Percentiles rank a stretch among this genome's conserved stretches.
Conservation (phyloP, 2,888 invertebrate genomes). For the Trichogramma evanescens region DNA sequence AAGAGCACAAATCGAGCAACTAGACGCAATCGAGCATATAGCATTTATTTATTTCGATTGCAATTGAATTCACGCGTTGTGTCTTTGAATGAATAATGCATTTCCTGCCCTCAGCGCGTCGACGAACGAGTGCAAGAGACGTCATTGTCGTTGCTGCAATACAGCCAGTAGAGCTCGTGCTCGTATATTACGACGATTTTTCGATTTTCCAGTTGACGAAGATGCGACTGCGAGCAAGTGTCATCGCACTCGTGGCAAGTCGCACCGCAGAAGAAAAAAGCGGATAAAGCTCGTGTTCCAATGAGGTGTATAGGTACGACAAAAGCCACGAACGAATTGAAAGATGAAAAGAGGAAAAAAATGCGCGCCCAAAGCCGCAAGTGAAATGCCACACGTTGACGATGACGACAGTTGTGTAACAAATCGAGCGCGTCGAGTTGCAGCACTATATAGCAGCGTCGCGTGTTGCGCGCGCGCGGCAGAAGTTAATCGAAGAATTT, state of each 20-base stretch:
- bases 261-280: neutral
- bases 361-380: neutral
- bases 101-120: no score
- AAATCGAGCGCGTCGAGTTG: neutral
- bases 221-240: neutral
- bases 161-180: no score
- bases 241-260: neutral
- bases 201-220: neutral
- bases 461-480: no score
- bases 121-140: no score
- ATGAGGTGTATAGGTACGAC: neutral
- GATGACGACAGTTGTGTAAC: neutral
- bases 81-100: no score
- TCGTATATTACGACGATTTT: no score
- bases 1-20: no score
- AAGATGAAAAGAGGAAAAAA: neutral
- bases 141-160: no score
- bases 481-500: neutral
- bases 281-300: neutral
- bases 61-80: no score
- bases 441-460: no score
- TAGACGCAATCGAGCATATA: no score
- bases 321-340: neutral
- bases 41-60: no score
- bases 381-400: constrained; percentile 1